A percentile compares a stretch with the other conserved stretches of the same genome.
These are phyloP conservation scores for Synergus laeviventris DNA, from an alignment of 2,888 invertebrate species.

Conservation along the genomic window DNA sequence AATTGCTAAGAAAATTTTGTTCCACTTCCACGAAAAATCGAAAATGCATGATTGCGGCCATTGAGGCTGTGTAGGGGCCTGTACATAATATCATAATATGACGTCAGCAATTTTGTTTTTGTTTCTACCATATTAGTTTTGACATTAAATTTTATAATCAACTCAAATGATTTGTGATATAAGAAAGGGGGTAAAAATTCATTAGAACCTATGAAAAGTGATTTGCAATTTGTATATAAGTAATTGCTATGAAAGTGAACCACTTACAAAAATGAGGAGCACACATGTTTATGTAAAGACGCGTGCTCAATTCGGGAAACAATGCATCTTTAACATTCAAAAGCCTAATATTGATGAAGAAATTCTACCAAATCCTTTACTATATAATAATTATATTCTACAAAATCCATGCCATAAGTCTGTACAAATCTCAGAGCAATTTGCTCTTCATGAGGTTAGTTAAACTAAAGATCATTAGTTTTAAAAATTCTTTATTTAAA, in stretches of 20 bases:
- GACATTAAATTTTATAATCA: not conserved
- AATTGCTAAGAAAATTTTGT: no score
- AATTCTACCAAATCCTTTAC: conserved; percentile 76
- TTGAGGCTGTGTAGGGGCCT: no score
- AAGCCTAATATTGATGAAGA: conserved; percentile 73
- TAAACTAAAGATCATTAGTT: not conserved
- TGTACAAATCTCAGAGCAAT: conserved; percentile 80
- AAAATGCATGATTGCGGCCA: no score
- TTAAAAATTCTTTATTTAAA: not conserved
- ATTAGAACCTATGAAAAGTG: not conserved
- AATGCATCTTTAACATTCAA: conserved; percentile 83
- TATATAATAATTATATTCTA: conserved; percentile 80
- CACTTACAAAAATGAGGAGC: conserved; percentile 73
- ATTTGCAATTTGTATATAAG: not conserved
- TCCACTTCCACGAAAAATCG: no score
- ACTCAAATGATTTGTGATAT: not conserved
- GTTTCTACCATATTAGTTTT: not conserved
- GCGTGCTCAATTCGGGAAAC: conserved; percentile 84
- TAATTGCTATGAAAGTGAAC: not conserved
- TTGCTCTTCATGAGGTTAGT: conserved; percentile 83
- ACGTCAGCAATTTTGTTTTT: not conserved
- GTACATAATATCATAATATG: no score
- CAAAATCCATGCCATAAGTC: conserved; percentile 81
- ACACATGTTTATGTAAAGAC: conserved; percentile 82
- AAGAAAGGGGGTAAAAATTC: not conserved